phyloP scores from a whole-genome alignment of 2,888 invertebrate genomes.

The Watsonalla binaria region DNA sequence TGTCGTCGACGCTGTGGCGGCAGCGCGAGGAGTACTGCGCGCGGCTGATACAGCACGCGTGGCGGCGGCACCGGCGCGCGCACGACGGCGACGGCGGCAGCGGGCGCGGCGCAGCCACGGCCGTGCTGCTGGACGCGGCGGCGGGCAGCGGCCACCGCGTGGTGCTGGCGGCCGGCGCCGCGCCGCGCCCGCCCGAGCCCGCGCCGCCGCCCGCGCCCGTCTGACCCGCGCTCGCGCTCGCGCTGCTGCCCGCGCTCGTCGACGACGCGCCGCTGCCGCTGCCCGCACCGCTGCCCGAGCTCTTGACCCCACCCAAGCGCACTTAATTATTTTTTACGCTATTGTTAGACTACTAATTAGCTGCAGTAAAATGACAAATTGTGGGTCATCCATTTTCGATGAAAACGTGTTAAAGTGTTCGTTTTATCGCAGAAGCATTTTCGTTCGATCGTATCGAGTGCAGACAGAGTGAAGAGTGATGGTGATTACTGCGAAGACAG shows the following conservation, averaged over 20 bases:
- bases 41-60: slow-evolving; percentile 95
- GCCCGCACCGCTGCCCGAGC: slow-evolving; percentile 74
- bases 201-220: slow-evolving; percentile 84
- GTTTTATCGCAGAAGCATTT: slow-evolving; percentile 5
- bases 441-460: slow-evolving; percentile 4
- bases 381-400: neutral
- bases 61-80: slow-evolving; percentile 90
- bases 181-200: slow-evolving; percentile 93
- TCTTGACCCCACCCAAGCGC: slow-evolving; percentile 72
- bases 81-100: slow-evolving; percentile 76
- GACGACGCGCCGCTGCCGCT: slow-evolving; percentile 73
- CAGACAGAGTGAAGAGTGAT: slow-evolving; percentile 4
- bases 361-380: slow-evolving; percentile 3
- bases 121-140: slow-evolving; percentile 90
- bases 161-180: slow-evolving; percentile 92
- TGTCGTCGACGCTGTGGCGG: slow-evolving; percentile 95
- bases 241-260: slow-evolving; percentile 73
- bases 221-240: slow-evolving; percentile 76
- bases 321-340: slow-evolving; percentile 69
- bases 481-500: neutral
- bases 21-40: slow-evolving; percentile 98
- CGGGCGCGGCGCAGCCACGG: slow-evolving; percentile 83
- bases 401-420: neutral
- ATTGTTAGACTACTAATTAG: neutral
- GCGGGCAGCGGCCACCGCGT: slow-evolving; percentile 93